phyloP scores from a whole-genome alignment of 2,797 vertebrate genomes.

The Coregonus sp. region DNA sequence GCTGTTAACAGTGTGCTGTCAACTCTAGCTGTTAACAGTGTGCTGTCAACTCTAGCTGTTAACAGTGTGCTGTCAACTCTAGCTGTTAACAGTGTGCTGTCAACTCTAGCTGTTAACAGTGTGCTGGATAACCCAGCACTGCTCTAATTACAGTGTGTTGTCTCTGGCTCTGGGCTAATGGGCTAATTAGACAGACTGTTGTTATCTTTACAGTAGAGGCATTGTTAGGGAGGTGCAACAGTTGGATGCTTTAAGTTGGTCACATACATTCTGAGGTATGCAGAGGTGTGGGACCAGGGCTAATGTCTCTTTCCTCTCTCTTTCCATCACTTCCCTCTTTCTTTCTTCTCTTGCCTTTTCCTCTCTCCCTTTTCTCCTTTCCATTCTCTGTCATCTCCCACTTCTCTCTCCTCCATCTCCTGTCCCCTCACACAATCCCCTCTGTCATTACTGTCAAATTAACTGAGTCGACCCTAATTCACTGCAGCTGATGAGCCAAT shows the following conservation, averaged over 20 bases:
- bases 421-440: too few species aligned
- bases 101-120: too few species aligned
- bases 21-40: too few species aligned
- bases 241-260: not conserved
- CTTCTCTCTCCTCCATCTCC: not conserved
- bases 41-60: too few species aligned
- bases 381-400: not conserved
- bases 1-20: too few species aligned
- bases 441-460: not conserved
- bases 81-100: too few species aligned
- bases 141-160: constrained; percentile 66
- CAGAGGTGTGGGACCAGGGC: not conserved
- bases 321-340: too few species aligned
- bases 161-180: constrained; percentile 53
- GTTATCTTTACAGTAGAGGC: constrained; percentile 51
- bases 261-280: not conserved
- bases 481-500: constrained; percentile 20
- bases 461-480: constrained; percentile 7
- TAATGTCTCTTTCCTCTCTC: not conserved
- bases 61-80: too few species aligned
- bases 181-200: constrained; percentile 60
- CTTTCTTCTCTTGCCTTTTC: constrained; percentile 5
- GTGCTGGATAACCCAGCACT: constrained; percentile 38
- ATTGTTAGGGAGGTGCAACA: constrained; percentile 13
- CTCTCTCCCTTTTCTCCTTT: constrained; percentile 15